Conservation (phyloP, 2,113 vertebrate genomes). For the Nestor notabilis region DNA sequence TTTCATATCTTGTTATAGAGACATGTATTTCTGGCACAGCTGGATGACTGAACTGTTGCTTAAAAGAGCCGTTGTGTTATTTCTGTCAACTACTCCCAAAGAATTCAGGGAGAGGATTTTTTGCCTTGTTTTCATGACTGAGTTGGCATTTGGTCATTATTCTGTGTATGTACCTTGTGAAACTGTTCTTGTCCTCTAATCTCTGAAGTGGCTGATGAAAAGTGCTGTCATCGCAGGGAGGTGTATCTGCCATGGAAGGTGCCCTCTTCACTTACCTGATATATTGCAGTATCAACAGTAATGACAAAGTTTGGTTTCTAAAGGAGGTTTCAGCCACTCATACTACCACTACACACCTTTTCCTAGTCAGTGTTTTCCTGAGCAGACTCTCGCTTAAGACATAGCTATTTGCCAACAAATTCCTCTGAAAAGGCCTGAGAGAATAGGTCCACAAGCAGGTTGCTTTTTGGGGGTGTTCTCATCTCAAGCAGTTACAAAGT, state of each 20-base stretch:
- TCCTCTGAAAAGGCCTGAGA: background rate
- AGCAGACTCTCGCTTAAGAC: background rate
- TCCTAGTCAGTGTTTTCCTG: background rate
- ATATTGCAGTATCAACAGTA: background rate
- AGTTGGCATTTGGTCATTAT: background rate
- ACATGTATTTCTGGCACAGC: background rate
- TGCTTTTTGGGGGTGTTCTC: background rate
- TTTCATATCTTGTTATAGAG: conserved; percentile 13
- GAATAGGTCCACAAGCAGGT: background rate
- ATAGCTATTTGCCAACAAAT: background rate
- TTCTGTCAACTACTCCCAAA: background rate
- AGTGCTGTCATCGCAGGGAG: background rate
- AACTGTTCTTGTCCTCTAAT: background rate
- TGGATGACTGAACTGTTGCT: conserved; percentile 1
- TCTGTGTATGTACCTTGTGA: background rate
- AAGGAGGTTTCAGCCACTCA: background rate
- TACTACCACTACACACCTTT: background rate
- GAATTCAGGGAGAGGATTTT: background rate
- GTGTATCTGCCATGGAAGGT: background rate
- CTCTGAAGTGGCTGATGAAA: background rate
- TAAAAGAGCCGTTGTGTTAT: background rate
- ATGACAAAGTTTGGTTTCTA: background rate
- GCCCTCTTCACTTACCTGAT: background rate
- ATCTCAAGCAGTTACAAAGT: background rate
- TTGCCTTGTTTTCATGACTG: background rate